These are phyloP conservation scores for Campylomormyrus tamandua DNA, from an alignment of 2,113 vertebrate genomes.

Conservation along the genomic window DNA sequence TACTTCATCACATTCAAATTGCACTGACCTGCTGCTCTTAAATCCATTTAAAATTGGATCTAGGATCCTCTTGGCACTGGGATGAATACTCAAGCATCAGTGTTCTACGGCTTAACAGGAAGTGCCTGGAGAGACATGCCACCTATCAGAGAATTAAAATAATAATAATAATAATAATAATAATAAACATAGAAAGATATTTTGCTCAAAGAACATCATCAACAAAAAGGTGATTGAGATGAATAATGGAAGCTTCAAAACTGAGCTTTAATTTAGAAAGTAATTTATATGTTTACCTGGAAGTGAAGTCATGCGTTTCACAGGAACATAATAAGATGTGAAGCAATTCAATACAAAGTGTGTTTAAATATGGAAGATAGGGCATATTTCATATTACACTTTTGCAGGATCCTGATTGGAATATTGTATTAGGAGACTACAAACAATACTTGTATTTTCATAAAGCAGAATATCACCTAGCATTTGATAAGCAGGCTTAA, in stretches of 20 bases:
- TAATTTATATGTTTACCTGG: neutral
- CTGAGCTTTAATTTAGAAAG: neutral
- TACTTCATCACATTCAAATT: neutral
- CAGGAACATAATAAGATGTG: neutral
- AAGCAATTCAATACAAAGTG: neutral
- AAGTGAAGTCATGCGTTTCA: neutral
- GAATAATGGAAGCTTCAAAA: neutral
- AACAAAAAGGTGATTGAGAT: neutral
- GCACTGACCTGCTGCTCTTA: neutral
- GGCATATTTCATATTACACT: neutral
- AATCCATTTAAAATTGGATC: slow-evolving; percentile 9
- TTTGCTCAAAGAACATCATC: neutral
- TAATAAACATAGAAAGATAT: neutral
- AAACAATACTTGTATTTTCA: neutral
- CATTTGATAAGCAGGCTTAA: neutral
- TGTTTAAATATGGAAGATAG: neutral
- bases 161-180: neutral
- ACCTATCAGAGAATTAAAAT: neutral
- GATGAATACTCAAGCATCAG: neutral
- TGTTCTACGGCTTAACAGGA: neutral
- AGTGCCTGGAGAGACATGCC: neutral
- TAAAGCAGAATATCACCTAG: neutral
- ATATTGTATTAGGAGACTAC: neutral
- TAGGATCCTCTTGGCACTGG: neutral
- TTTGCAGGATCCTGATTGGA: neutral